Conservation (phyloP, 2,797 vertebrate species). For the Corythornis leucogaster region DNA sequence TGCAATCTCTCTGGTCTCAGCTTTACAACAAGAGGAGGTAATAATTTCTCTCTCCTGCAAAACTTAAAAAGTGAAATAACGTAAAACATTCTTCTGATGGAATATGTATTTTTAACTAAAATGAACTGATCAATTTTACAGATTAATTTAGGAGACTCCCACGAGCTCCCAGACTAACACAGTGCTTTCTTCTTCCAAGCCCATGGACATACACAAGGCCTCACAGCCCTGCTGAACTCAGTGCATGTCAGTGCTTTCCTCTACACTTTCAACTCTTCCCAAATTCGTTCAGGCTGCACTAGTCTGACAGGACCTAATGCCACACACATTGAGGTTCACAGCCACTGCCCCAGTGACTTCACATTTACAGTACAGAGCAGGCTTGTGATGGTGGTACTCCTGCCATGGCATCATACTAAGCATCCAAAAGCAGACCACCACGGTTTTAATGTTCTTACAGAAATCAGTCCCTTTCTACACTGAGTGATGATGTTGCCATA, state of each 20-base stretch:
- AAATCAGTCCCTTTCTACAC: neutral
- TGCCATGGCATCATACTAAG: neutral
- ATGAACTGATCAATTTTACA: neutral
- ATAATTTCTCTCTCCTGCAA: neutral
- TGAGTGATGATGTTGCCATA: neutral
- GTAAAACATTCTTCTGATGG: neutral
- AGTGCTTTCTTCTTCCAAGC: neutral
- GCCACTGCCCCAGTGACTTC: neutral
- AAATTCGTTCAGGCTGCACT: neutral
- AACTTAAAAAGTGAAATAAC: neutral
- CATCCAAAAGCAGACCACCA: neutral
- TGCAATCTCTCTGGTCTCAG: neutral
- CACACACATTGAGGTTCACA: fast-evolving
- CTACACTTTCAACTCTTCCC: neutral
- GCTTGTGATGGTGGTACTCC: neutral
- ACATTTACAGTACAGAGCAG: neutral
- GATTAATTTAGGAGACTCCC: neutral
- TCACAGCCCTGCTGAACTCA: neutral
- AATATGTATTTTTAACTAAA: neutral
- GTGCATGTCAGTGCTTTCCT: neutral
- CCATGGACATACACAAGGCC: neutral
- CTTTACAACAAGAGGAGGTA: neutral
- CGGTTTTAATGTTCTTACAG: neutral
- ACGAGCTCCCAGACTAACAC: neutral
- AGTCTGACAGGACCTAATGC: neutral